Evolutionary conservation across 1,140 invertebrate species (phyloP), one percentile per base, ranked within the genome.

Genomic region (Drosophila varians): DNA sequence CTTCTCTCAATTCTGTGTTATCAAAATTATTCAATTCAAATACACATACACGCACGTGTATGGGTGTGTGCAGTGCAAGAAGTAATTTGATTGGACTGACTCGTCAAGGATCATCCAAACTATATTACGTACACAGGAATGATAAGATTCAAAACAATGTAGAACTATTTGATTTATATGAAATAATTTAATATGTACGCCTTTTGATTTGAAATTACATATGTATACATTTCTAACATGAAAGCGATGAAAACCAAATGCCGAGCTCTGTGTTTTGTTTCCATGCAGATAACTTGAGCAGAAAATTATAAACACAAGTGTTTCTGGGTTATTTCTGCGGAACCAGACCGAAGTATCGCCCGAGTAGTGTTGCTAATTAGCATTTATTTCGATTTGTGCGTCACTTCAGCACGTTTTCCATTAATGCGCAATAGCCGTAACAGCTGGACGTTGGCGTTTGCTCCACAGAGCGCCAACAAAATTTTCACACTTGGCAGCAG

Each of bases 151-250:
- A 62, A 68, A 74, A 78, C 45, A 47, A 61, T 77, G 73, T 86
- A 86, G 82, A 87, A 74, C 68, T 86, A 87, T 86, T 87, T 87
- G 80, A 86, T 86, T 86, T 86, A 57, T 87, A 86, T 87, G 84
- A 69, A 87, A 69, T 87, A 74, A 77, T 82, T 86, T 84, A 75
- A 77, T 73, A 75, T 80, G 55, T 82, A 86, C 72, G 80, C 76
- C 77, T 86, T 38, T 79, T 87, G 73, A 76, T 86, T 86, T 84
- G 71, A 86, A 84, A 84, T 84, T 84, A 76, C 72, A 84, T 84
- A 78, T 65, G 53, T 71, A 66, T 66, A 66, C 62, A 66, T 66
- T 66, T 66, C 62, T 66, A 66, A 66, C 60, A 53, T 66, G 60
- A 66, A 65, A 66, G 38, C 60, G 62, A 66, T 66, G 66, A 66